phyloP scores from a whole-genome alignment of 2,113 vertebrate species.

The Atherinomorus stipes region DNA sequence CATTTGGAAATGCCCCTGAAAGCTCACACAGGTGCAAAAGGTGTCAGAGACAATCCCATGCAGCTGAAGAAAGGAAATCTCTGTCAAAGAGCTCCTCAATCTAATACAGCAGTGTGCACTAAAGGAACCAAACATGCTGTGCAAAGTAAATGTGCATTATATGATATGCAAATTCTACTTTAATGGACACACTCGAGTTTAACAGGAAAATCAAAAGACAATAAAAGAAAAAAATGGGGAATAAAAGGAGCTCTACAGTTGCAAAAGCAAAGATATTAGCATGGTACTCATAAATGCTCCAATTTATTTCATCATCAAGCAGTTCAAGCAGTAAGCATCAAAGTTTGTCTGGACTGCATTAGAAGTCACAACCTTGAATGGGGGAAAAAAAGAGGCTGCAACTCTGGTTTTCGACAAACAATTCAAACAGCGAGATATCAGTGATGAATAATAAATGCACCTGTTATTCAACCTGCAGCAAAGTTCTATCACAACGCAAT shows the following conservation, averaged over 20 bases:
- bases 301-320: too few species aligned
- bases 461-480: not conserved
- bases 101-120: not conserved
- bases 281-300: too few species aligned
- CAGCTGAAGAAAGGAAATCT: not conserved
- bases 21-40: slow-evolving; percentile 1
- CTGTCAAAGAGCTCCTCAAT: slow-evolving; percentile 1
- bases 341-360: too few species aligned
- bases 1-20: slow-evolving; percentile 44
- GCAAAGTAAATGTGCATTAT: not conserved
- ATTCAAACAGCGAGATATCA: not conserved
- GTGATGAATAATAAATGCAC: not conserved
- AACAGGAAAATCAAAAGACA: too few species aligned
- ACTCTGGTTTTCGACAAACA: too few species aligned
- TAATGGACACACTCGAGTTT: not conserved
- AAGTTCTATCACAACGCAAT: not conserved
- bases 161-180: not conserved
- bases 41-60: not conserved
- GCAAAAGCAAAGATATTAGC: too few species aligned
- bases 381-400: too few species aligned
- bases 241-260: too few species aligned
- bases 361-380: too few species aligned
- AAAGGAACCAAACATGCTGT: not conserved
- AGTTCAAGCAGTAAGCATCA: too few species aligned
- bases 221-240: too few species aligned